Percentiles rank a stretch among this genome's conserved stretches.
Conservation (phyloP, 2,797 vertebrate species). For the Protonibea diacanthus region DNA sequence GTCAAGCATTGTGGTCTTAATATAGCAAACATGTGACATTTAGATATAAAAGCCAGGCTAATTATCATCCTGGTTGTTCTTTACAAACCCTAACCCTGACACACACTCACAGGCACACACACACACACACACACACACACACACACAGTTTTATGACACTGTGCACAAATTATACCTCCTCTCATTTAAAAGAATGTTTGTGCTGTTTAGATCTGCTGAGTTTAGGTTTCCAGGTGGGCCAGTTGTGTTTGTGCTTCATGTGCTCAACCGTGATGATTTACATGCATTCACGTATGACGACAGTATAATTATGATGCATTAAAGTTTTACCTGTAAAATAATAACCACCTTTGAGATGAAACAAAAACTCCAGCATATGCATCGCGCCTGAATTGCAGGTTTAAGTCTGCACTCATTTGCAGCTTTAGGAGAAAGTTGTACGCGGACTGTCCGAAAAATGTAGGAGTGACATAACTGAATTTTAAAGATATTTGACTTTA, state of each 20-base stretch:
- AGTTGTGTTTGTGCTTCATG: conserved; percentile 25
- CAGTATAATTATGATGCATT: conserved; percentile 34
- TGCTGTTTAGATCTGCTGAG: not conserved
- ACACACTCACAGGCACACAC: not conserved
- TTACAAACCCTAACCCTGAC: conserved; percentile 21
- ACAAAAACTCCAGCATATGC: conserved; percentile 20
- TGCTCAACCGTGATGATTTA: conserved; percentile 31
- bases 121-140: not conserved
- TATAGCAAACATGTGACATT: conserved; percentile 78
- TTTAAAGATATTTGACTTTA: conserved; percentile 56
- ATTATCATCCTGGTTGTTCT: conserved; percentile 75
- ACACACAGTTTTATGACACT: conserved; percentile 12
- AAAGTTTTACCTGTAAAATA: conserved; percentile 47
- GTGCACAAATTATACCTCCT: conserved; percentile 52
- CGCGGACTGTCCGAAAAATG: conserved; percentile 17
- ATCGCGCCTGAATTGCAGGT: conserved; percentile 21
- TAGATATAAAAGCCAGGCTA: conserved; percentile 71
- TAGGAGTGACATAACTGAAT: conserved; percentile 29
- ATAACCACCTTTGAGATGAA: conserved; percentile 37
- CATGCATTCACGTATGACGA: conserved; percentile 21
- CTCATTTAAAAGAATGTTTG: conserved; percentile 47
- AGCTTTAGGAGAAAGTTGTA: conserved; percentile 47
- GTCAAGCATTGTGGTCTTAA: conserved; percentile 70
- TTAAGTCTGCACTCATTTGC: not conserved
- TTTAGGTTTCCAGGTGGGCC: conserved; percentile 42